Conservation (phyloP, 2,113 vertebrate genomes). For the Sylvia atricapilla region DNA sequence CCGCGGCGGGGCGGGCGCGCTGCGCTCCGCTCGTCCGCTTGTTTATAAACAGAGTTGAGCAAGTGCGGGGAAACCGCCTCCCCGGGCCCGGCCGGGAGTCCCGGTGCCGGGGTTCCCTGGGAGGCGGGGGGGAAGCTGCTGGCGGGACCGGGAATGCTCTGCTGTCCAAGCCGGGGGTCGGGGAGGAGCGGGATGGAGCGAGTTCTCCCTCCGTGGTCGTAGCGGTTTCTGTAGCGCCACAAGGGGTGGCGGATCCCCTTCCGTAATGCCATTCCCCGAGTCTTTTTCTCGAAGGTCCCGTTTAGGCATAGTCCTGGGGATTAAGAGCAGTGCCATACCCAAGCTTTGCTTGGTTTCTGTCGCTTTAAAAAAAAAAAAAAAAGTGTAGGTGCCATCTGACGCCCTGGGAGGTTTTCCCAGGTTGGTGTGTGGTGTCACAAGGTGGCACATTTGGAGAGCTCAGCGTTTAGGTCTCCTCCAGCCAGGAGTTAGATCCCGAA, state of each 20-base stretch:
- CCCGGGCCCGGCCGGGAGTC: not conserved
- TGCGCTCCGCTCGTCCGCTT: not conserved
- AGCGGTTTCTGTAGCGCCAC: not conserved
- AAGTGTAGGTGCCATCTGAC: not conserved
- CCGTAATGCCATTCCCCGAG: not conserved
- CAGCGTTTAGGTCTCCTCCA: not conserved
- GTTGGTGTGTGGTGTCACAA: not conserved
- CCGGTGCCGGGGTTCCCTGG: not conserved
- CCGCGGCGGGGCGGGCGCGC: not conserved
- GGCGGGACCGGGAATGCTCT: fast-evolving
- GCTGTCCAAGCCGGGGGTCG: not conserved
- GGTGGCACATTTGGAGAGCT: not conserved
- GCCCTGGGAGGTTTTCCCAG: not conserved
- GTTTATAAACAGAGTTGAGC: not conserved
- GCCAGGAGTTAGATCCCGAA: not conserved
- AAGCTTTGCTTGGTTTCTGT: not conserved
- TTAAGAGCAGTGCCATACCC: not conserved
- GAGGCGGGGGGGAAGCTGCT: not conserved
- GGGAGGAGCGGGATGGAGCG: not conserved
- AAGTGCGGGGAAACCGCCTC: not conserved
- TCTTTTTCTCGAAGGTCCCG: not conserved
- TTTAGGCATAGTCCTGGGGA: fast-evolving
- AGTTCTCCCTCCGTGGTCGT: fast-evolving
- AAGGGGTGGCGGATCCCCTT: not conserved
- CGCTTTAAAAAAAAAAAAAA: not conserved